These are phyloP conservation scores for Melanotaenia boesemani DNA, from an alignment of 2,797 vertebrate genomes.

Conservation along the genomic window DNA sequence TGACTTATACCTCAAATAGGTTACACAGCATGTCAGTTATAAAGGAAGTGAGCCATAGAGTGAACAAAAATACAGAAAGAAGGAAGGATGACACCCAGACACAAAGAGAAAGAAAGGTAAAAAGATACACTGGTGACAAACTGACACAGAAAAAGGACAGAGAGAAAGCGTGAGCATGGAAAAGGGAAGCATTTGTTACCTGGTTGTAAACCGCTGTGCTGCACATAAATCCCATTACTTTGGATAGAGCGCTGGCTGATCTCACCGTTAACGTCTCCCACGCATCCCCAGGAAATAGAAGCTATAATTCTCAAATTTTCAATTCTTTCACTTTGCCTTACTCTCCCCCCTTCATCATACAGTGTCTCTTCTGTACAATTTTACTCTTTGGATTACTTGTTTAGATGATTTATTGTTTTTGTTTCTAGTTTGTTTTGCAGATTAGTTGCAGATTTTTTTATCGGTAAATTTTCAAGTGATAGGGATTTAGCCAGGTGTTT, in stretches of 20 bases:
- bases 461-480: not conserved
- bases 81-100: constrained; percentile 10
- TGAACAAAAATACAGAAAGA: not conserved
- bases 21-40: not conserved
- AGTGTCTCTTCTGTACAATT: not conserved
- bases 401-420: constrained; percentile 16
- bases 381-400: constrained; percentile 23
- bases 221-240: constrained; percentile 82
- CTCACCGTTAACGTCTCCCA: constrained; percentile 67
- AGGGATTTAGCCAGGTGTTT: no score
- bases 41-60: constrained; percentile 8
- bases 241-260: constrained; percentile 76
- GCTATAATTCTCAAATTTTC: constrained; percentile 80
- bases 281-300: constrained; percentile 82
- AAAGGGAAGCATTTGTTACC: constrained; percentile 74
- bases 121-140: constrained; percentile 60
- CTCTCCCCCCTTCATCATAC: constrained; percentile 2
- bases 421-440: constrained; percentile 48
- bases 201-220: constrained; percentile 75
- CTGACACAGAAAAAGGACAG: constrained; percentile 39
- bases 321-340: constrained; percentile 41
- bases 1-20: no score
- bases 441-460: constrained; percentile 22
- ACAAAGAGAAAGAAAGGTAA: constrained; percentile 33
- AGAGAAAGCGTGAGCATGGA: constrained; percentile 39